Evolutionary conservation across 1,140 invertebrate genomes (phyloP).

Genomic region (Odontomachus brunneus): DNA sequence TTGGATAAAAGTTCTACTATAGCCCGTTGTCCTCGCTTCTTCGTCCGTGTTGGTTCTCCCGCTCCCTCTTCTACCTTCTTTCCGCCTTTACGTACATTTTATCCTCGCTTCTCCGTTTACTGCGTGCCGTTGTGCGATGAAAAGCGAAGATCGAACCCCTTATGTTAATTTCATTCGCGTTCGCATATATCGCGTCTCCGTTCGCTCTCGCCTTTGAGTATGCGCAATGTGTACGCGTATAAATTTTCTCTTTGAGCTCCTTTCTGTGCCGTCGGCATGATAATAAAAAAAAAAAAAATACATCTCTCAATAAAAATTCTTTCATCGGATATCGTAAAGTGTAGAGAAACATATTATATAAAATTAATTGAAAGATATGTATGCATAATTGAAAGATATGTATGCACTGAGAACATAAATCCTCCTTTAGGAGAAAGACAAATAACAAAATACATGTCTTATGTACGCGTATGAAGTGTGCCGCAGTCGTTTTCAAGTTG

Average conservation of each 20-base stretch:
- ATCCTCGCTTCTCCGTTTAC: conserved; percentile 18
- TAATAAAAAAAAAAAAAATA: conserved; percentile 5
- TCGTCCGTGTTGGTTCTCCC: conserved; percentile 51
- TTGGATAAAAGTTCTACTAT: conserved; percentile 78
- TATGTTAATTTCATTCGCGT: conserved; percentile 65
- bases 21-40: conserved; percentile 69
- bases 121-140: conserved; percentile 44
- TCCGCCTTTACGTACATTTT: conserved; percentile 38
- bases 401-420: no score
- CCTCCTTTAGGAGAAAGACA: no score
- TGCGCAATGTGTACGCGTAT: not conserved
- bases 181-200: conserved; percentile 56
- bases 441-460: no score
- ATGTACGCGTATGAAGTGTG: no score
- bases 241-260: not conserved
- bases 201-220: conserved; percentile 13
- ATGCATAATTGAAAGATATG: no score
- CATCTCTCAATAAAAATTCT: not conserved
- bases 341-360: no score
- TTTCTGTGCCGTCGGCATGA: no score
- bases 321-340: not conserved
- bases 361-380: no score
- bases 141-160: conserved; percentile 71
- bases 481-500: no score
- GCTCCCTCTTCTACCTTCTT: conserved; percentile 38